Conservation (phyloP, 2,113 vertebrate species). For the Euleptes europaea region DNA sequence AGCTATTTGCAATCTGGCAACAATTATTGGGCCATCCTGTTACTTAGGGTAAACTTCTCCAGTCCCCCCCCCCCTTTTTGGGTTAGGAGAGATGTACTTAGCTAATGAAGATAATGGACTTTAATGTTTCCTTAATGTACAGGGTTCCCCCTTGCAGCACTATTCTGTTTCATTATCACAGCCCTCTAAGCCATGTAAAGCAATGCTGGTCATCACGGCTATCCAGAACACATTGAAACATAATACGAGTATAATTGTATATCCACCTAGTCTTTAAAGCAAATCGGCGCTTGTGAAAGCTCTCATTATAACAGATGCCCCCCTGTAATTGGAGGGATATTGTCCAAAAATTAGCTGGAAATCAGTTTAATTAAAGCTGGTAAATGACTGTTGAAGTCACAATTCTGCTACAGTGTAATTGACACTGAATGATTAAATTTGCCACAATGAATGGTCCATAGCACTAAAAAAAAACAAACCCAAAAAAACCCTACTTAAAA, state of each 20-base stretch:
- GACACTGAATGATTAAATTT: constrained; percentile 55
- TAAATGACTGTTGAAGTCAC: constrained; percentile 65
- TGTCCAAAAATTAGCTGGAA: constrained; percentile 64
- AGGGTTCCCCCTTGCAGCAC: constrained; percentile 52
- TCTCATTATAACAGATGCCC: constrained; percentile 59
- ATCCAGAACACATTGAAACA: constrained; percentile 55
- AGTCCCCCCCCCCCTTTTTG: constrained; percentile 39
- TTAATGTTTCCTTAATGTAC: constrained; percentile 61
- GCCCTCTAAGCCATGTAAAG: constrained; percentile 55
- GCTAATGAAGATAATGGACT: constrained; percentile 70
- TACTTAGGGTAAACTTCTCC: not conserved
- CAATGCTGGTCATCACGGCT: constrained; percentile 55
- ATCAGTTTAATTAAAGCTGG: constrained; percentile 67
- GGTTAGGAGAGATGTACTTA: constrained; percentile 50
- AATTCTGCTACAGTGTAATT: constrained; percentile 42
- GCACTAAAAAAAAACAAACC: not conserved
- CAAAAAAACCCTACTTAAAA: not conserved
- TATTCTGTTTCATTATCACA: constrained; percentile 65
- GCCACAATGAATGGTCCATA: constrained; percentile 10
- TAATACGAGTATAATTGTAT: constrained; percentile 66
- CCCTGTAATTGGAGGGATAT: constrained; percentile 67
- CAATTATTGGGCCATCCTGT: constrained; percentile 50
- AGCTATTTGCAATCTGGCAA: constrained; percentile 60
- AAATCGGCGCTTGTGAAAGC: constrained; percentile 61
- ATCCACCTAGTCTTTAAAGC: constrained; percentile 66